Conservation (phyloP, 2,888 invertebrate species). For the Harpagoxenus sublaevis region DNA sequence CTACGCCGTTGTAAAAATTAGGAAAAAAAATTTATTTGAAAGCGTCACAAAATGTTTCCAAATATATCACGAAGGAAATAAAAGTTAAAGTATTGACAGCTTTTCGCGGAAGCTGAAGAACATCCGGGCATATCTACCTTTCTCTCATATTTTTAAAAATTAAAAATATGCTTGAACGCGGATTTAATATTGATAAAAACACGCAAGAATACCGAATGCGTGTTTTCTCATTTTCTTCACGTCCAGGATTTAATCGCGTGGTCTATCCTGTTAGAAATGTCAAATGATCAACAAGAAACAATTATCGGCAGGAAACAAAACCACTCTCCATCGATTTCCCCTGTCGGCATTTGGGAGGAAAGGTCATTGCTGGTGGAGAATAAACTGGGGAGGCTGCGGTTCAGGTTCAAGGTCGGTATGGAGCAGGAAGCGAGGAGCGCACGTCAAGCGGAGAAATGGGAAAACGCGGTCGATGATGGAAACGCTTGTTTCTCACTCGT, state of each 20-base stretch:
- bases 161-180: neutral
- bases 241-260: neutral
- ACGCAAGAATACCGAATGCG: neutral
- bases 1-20: neutral
- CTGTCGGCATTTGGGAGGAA: conserved; percentile 55
- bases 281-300: neutral
- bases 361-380: conserved; percentile 57
- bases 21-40: neutral
- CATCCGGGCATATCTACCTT: neutral
- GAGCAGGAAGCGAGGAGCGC: conserved; percentile 65
- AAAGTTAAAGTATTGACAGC: neutral
- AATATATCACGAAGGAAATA: neutral
- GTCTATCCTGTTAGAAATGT: neutral
- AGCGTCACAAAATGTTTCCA: neutral
- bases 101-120: neutral
- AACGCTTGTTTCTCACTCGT: conserved; percentile 26
- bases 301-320: neutral
- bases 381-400: conserved; percentile 59
- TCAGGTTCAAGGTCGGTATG: conserved; percentile 76
- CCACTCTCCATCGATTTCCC: conserved; percentile 65
- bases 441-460: conserved; percentile 19
- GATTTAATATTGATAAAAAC: neutral
- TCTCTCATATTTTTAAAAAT: neutral
- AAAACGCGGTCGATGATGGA: conserved; percentile 66
- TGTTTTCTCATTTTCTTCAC: neutral